Conservation (phyloP, 1,140 invertebrate genomes). For the Papilio aristodemus region DNA sequence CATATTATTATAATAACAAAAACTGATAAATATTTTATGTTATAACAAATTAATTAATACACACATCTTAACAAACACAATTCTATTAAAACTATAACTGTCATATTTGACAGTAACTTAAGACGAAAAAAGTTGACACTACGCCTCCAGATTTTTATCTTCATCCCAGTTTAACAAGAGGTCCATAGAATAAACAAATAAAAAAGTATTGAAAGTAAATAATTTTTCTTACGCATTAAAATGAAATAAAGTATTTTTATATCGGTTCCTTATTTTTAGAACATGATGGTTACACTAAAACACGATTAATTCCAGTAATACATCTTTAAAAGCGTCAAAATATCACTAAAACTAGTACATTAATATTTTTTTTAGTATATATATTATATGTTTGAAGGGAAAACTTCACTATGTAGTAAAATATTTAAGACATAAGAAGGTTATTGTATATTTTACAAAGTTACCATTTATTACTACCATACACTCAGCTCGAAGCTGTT, state of each 20-base stretch:
- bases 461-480: slow-evolving; percentile 63
- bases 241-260: too few species aligned
- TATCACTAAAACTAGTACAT: slow-evolving; percentile 61
- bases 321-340: slow-evolving; percentile 53
- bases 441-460: slow-evolving; percentile 50
- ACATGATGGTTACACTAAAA: not conserved
- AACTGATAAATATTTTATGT: too few species aligned
- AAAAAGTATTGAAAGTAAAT: too few species aligned
- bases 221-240: too few species aligned
- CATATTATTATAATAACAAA: not conserved
- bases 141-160: too few species aligned
- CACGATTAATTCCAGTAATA: slow-evolving; percentile 18
- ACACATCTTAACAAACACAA: too few species aligned
- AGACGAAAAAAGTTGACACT: too few species aligned
- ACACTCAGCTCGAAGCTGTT: slow-evolving; percentile 56
- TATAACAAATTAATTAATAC: too few species aligned
- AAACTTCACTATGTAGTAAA: slow-evolving; percentile 48
- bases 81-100: too few species aligned
- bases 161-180: too few species aligned
- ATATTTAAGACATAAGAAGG: slow-evolving; percentile 42
- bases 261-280: not conserved
- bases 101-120: too few species aligned
- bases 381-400: slow-evolving; percentile 31
- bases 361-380: slow-evolving; percentile 41
- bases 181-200: too few species aligned